phyloP scores from a whole-genome alignment of 2,113 vertebrate genomes.

The Onychostruthus taczanowskii region DNA sequence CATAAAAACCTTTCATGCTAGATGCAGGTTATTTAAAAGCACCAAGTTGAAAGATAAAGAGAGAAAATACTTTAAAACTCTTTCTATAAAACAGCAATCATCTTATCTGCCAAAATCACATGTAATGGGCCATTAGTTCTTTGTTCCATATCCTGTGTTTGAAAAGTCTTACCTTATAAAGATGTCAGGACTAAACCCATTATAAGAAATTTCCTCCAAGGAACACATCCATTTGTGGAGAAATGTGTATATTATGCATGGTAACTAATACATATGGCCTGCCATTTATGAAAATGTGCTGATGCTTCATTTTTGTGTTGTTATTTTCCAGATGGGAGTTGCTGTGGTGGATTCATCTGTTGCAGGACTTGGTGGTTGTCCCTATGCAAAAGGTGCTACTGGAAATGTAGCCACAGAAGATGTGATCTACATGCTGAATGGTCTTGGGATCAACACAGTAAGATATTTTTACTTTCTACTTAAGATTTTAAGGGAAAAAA shows the following conservation, averaged over 20 bases:
- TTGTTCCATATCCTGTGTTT: not conserved
- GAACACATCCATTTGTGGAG: not conserved
- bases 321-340: slow-evolving; percentile 89
- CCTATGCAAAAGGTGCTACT: slow-evolving; percentile 90
- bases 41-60: not conserved
- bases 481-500: not conserved
- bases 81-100: not conserved
- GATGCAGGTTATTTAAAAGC: not conserved
- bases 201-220: not conserved
- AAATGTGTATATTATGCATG: not conserved
- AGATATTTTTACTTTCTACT: slow-evolving; percentile 59
- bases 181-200: not conserved
- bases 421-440: slow-evolving; percentile 92
- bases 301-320: not conserved
- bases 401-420: slow-evolving; percentile 96
- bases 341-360: slow-evolving; percentile 90
- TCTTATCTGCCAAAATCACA: not conserved
- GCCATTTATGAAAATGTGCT: slow-evolving; percentile 14
- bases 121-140: not conserved
- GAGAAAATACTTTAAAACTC: not conserved
- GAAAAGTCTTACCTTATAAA: not conserved
- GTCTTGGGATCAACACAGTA: slow-evolving; percentile 91
- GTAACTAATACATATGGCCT: not conserved
- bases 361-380: slow-evolving; percentile 91
- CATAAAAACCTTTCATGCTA: not conserved